Percentiles rank a stretch among this genome's conserved stretches.
Conservation (phyloP, 2,888 invertebrate genomes). For the Eupithecia pulchellata region DNA sequence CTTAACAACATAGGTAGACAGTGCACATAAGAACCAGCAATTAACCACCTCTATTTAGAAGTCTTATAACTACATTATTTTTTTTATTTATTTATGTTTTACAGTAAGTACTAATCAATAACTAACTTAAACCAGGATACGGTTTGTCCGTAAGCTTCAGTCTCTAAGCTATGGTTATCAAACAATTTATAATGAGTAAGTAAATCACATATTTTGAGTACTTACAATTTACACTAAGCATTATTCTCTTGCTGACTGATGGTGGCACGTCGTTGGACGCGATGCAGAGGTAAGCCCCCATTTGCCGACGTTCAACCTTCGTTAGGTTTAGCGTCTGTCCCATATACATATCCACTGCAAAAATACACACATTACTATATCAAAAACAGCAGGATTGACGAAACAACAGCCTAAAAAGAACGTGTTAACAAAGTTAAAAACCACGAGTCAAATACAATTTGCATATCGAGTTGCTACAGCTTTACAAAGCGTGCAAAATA, state of each 20-base stretch:
- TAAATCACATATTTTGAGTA: too few relatives aligned
- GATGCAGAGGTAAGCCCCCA: slow-evolving; percentile 91
- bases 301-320: slow-evolving; percentile 88
- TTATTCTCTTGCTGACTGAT: slow-evolving; percentile 89
- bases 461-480: background rate
- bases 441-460: background rate
- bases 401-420: too few relatives aligned
- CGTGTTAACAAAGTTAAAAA: background rate
- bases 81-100: too few relatives aligned
- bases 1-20: background rate
- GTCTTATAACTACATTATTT: too few relatives aligned
- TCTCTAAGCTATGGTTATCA: too few relatives aligned
- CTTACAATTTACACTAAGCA: slow-evolving; percentile 91
- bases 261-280: slow-evolving; percentile 91
- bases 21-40: too few relatives aligned
- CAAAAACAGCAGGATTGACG: background rate
- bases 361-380: background rate
- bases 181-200: too few relatives aligned
- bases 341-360: slow-evolving; percentile 86
- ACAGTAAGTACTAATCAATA: too few relatives aligned
- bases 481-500: background rate
- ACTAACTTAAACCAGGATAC: too few relatives aligned
- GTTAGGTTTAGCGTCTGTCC: slow-evolving; percentile 88
- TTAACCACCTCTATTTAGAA: background rate
- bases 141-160: too few relatives aligned